Evolutionary conservation across 2,113 vertebrate genomes (phyloP).

Genomic region (Malaclemys terrapin): DNA sequence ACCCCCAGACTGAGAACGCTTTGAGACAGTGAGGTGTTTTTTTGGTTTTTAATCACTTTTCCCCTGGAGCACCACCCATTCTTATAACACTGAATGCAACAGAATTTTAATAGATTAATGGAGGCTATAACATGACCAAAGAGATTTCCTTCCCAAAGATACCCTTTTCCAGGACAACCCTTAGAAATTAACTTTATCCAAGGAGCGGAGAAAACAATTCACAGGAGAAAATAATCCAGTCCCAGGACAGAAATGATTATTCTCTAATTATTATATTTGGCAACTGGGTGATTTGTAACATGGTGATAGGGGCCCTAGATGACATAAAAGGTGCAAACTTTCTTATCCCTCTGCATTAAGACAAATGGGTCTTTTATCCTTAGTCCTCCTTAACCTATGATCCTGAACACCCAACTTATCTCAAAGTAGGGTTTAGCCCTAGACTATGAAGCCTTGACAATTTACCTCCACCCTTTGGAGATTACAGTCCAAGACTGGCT

Average conservation of each 20-base stretch:
- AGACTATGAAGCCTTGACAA: not conserved
- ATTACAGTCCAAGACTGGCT: not conserved
- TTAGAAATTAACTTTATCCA: not conserved
- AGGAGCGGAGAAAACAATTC: not conserved
- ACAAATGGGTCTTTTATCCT: not conserved
- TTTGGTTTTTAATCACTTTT: not conserved
- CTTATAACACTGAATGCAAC: not conserved
- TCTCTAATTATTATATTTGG: not conserved
- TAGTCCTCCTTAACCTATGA: not conserved
- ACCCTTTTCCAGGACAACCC: not conserved
- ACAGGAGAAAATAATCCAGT: not conserved
- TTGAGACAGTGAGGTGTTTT: not conserved
- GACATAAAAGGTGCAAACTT: not conserved
- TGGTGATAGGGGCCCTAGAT: not conserved
- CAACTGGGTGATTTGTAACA: not conserved
- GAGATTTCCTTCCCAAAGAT: not conserved
- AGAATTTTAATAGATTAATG: not conserved
- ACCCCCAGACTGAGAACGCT: not conserved
- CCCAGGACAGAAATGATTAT: not conserved
- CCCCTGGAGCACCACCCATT: not conserved
- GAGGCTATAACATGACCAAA: not conserved
- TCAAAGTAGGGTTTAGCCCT: not conserved
- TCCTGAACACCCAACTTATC: not conserved
- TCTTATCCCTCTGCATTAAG: not conserved
- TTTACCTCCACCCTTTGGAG: not conserved